Evolutionary conservation across 92 coral and sea anemone species (phyloP).

Genomic region (Zoanthus solanderi): DNA sequence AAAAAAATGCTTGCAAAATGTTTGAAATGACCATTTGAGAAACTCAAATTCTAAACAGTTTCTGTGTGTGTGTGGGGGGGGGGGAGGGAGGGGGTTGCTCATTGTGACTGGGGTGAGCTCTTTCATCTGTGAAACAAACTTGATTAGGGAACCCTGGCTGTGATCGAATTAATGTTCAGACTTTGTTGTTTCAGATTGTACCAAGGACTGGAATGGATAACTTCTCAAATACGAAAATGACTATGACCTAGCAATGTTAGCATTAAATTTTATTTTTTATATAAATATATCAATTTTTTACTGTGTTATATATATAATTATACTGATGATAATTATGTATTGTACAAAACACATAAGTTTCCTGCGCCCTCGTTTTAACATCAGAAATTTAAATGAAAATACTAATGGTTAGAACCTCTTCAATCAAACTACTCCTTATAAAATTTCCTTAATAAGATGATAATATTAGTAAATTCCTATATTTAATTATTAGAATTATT

Average conservation of each 20-base stretch:
- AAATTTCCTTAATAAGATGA: neutral
- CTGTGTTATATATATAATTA: conserved; percentile 11
- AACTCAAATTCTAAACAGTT: no score
- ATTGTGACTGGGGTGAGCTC: neutral
- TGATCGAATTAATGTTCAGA: neutral
- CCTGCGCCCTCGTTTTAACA: neutral
- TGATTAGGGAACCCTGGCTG: neutral
- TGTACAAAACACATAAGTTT: neutral
- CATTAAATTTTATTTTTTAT: conserved; percentile 39
- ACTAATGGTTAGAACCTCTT: no score
- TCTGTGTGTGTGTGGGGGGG: no score
- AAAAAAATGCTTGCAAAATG: no score
- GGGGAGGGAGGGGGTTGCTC: no score
- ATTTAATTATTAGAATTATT: neutral
- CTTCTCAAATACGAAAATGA: conserved; percentile 87
- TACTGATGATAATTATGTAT: neutral
- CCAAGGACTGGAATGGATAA: conserved; percentile 97
- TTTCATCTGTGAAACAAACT: neutral
- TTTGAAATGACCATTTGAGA: no score
- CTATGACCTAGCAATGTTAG: neutral
- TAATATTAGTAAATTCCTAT: neutral
- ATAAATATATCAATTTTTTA: conserved; percentile 37
- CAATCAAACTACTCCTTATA: neutral
- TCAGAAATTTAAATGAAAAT: neutral
- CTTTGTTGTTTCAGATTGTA: conserved; percentile 71